These are phyloP conservation scores for Pipra filicauda DNA, from an alignment of 2,113 vertebrate genomes.

Conservation along the genomic window DNA sequence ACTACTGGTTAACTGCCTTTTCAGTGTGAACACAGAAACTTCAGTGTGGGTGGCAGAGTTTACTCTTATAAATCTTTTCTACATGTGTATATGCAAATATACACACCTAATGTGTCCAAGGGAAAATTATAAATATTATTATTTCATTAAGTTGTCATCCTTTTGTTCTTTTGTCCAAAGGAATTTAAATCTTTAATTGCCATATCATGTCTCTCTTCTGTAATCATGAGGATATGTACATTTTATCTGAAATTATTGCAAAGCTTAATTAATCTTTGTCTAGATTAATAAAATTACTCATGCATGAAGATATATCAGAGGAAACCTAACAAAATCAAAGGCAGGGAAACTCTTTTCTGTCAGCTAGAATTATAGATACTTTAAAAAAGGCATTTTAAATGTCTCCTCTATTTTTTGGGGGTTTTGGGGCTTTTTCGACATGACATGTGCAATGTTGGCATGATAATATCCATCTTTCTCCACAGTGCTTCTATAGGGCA, in stretches of 20 bases:
- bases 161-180: not conserved
- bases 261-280: not conserved
- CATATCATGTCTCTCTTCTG: not conserved
- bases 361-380: not conserved
- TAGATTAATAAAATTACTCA: not conserved
- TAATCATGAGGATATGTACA: not conserved
- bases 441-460: not conserved
- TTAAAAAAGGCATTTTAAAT: not conserved
- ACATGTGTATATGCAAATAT: accelerated
- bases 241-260: not conserved
- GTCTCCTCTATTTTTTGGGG: no score
- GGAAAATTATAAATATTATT: not conserved
- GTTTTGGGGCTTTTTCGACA: no score
- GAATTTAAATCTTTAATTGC: not conserved
- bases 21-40: not conserved
- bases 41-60: not conserved
- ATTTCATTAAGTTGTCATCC: not conserved
- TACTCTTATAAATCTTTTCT: not conserved
- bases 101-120: not conserved
- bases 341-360: not conserved
- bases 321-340: not conserved
- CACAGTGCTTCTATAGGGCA: not conserved
- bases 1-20: not conserved
- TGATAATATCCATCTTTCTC: not conserved
- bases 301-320: not conserved